Evolutionary conservation across 2,888 invertebrate genomes (phyloP), one percentile per base, ranked within the genome.

Genomic region (Habroteleia sp.): DNA sequence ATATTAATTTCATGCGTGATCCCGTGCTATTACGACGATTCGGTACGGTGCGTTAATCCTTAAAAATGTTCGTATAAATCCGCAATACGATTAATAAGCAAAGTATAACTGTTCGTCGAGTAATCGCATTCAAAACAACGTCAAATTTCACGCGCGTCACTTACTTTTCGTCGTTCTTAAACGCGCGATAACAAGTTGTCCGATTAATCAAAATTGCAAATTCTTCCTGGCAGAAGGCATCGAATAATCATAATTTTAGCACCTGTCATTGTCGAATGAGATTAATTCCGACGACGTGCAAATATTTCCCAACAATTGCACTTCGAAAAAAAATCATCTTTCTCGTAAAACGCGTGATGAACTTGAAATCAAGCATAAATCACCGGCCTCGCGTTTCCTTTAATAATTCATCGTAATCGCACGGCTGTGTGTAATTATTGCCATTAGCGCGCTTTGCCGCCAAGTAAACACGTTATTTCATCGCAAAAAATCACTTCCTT

Each of bases 391-490:
- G 58, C 52, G 31, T 54, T 65, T 65, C 58, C 63, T 73, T 54
- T 73, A 65, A 65, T 73, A 73, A 65, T 73, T 73, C 65, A 73
- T 65, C 37, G 52, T 63, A 71, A 48, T 63, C 27, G 35, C 14
- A 29, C 41, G 29, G 33, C 41, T 17, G 48, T 48, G 35, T 68
- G 63, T 71, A 71, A 71, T 71, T 62, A 71, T 71, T 63, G 48
- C 46, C 71, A 63, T 71, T 71, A 71, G 63, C 71, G 56, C 63
- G 54, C 48, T 63, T 48, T 44, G 35, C 63, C 35, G 54, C 23
- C 31, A 31, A 48, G 41, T 41, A 71, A 35, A 13, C 48, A 33
- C 62, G 63, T 71, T 56, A 54, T 62, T 16, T 37, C 37, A 39
- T 54, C 42, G 7, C 23, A 41, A 60, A 52, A 58, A 68, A 50